These are phyloP conservation scores for Melanotaenia boesemani DNA, from an alignment of 2,797 vertebrate genomes.

Conservation along the genomic window DNA sequence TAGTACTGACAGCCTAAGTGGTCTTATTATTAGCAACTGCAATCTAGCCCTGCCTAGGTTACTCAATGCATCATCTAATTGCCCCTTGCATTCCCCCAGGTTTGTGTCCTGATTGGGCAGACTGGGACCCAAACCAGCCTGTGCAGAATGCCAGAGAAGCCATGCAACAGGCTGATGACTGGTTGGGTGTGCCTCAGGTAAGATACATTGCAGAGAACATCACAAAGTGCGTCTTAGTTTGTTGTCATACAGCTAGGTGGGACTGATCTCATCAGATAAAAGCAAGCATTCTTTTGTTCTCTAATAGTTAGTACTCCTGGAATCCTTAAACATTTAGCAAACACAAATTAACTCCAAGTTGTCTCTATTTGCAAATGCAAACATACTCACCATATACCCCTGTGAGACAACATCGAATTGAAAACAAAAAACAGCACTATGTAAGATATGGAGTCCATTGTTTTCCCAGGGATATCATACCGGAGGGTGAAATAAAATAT, in stretches of 20 bases:
- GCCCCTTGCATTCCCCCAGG: constrained; percentile 72
- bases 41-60: constrained; percentile 10
- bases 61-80: constrained; percentile 37
- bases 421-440: constrained; percentile 16
- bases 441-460: constrained; percentile 25
- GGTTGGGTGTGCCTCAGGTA: constrained; percentile 95
- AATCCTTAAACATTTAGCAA: constrained; percentile 1
- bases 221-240: constrained; percentile 2
- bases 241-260: not conserved
- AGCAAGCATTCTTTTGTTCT: constrained; percentile 16
- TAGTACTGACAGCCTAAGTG: constrained; percentile 60
- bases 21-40: constrained; percentile 59
- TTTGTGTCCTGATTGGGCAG: constrained; percentile 94
- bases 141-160: constrained; percentile 94
- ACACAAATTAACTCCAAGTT: constrained; percentile 21
- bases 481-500: constrained; percentile 69
- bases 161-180: constrained; percentile 96
- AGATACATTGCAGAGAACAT: constrained; percentile 29
- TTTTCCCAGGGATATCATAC: constrained; percentile 52
- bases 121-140: constrained; percentile 94
- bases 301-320: constrained; percentile 1
- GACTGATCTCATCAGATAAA: constrained; percentile 1
- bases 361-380: constrained; percentile 36
- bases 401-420: constrained; percentile 23
- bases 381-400: constrained; percentile 27